Conservation (phyloP, 2,797 vertebrate species). For the Gobionotothen gibberifrons region DNA sequence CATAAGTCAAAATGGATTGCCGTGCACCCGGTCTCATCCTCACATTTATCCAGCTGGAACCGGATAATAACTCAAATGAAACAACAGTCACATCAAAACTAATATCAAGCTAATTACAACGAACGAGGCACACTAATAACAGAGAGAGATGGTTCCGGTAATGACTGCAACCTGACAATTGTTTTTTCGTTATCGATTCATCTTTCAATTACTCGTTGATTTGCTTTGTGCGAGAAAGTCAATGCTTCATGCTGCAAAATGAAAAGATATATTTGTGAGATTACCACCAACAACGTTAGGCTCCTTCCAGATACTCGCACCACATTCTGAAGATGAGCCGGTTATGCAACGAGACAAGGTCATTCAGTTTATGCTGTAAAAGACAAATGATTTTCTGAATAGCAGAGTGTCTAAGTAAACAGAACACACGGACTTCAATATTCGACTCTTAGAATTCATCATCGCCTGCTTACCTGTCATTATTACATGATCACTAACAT, state of each 20-base stretch:
- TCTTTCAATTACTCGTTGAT: not conserved
- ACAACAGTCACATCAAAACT: not conserved
- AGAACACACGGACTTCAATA: not conserved
- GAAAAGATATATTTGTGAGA: not conserved
- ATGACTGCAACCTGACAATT: not conserved
- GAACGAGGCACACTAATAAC: not conserved
- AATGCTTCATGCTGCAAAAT: not conserved
- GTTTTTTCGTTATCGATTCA: not conserved
- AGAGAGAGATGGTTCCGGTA: not conserved
- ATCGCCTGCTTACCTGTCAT: not conserved
- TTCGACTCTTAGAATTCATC: not conserved
- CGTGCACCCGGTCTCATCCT: not conserved
- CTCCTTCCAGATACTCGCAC: not conserved
- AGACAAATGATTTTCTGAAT: not conserved
- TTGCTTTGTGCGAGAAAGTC: not conserved
- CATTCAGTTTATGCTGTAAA: not conserved
- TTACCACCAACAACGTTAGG: not conserved
- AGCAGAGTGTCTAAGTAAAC: not conserved
- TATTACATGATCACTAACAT: not conserved
- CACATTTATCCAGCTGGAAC: not conserved
- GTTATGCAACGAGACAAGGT: not conserved
- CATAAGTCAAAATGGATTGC: constrained; percentile 16
- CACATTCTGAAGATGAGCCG: constrained; percentile 3
- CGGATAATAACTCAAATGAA: constrained; percentile 1
- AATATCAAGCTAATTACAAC: not conserved